Conservation (phyloP, 2,113 vertebrate genomes). For the Scortum barcoo region DNA sequence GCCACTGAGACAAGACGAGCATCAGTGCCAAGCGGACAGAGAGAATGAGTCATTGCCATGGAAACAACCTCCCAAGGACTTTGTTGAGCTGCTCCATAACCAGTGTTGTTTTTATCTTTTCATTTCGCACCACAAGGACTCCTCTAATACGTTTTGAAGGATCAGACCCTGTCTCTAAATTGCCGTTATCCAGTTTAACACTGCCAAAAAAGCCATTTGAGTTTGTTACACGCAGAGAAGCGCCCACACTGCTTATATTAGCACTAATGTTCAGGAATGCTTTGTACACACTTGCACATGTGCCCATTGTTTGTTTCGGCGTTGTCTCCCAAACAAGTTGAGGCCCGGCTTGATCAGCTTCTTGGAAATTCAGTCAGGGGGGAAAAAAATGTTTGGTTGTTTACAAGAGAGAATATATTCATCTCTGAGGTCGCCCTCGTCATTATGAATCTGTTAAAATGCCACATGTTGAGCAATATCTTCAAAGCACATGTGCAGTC, state of each 20-base stretch:
- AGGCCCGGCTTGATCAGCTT: background rate
- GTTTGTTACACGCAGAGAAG: no score
- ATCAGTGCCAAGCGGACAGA: background rate
- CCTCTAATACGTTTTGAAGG: background rate
- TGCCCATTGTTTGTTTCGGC: background rate
- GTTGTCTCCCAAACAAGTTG: slow-evolving; percentile 8
- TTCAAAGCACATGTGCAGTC: slow-evolving; percentile 1
- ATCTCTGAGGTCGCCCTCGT: background rate
- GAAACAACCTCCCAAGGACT: slow-evolving; percentile 55
- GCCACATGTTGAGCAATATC: background rate
- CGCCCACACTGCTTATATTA: slow-evolving; percentile 12
- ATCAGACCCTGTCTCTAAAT: background rate
- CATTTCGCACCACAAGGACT: background rate
- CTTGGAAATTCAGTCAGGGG: background rate
- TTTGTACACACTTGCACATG: background rate
- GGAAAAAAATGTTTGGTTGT: background rate
- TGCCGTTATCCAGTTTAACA: slow-evolving; percentile 26
- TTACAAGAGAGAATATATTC: background rate
- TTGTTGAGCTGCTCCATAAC: slow-evolving; percentile 7
- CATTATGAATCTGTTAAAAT: background rate
- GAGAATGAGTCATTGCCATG: slow-evolving; percentile 48
- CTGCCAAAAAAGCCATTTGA: no score
- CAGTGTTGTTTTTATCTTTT: slow-evolving; percentile 25
- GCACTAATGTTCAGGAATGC: slow-evolving; percentile 6
- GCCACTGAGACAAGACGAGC: slow-evolving; percentile 24